Evolutionary conservation across 2,888 invertebrate species (phyloP).

Genomic region (Oligia latruncula): DNA sequence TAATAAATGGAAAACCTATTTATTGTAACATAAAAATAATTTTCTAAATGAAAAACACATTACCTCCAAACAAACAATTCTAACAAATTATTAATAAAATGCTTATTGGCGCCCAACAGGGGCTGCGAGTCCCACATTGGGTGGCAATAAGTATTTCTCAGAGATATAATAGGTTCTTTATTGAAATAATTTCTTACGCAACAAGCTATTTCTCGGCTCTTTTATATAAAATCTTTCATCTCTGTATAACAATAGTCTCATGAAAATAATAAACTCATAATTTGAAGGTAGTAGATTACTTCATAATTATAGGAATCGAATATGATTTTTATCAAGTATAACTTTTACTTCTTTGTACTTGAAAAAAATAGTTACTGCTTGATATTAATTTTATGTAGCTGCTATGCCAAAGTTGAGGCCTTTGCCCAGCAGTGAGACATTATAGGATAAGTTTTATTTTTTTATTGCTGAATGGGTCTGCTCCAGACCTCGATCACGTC

Average conservation of each 20-base stretch:
- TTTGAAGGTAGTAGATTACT: constrained; percentile 7
- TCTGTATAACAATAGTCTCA: background rate
- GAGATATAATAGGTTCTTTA: constrained; percentile 32
- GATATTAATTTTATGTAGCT: too few relatives aligned
- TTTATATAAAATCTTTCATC: background rate
- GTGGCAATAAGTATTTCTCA: constrained; percentile 33
- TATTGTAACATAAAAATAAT: background rate
- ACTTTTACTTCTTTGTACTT: too few relatives aligned
- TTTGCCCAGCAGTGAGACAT: too few relatives aligned
- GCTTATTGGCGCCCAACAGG: constrained; percentile 31
- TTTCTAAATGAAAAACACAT: background rate
- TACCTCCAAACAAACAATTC: background rate
- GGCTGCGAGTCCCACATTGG: constrained; percentile 18
- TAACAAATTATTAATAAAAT: background rate
- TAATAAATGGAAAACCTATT: background rate
- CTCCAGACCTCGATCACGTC: too few relatives aligned
- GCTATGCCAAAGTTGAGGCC: too few relatives aligned
- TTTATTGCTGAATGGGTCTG: too few relatives aligned
- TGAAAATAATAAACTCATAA: constrained; percentile 15
- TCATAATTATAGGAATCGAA: too few relatives aligned
- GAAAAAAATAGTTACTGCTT: too few relatives aligned
- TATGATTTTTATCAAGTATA: too few relatives aligned
- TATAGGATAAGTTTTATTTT: too few relatives aligned
- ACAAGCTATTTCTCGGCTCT: constrained; percentile 14
- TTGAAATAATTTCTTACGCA: constrained; percentile 21